These are phyloP conservation scores for Adineta ricciae DNA, from an alignment of 2,888 invertebrate genomes.

Conservation along the genomic window DNA sequence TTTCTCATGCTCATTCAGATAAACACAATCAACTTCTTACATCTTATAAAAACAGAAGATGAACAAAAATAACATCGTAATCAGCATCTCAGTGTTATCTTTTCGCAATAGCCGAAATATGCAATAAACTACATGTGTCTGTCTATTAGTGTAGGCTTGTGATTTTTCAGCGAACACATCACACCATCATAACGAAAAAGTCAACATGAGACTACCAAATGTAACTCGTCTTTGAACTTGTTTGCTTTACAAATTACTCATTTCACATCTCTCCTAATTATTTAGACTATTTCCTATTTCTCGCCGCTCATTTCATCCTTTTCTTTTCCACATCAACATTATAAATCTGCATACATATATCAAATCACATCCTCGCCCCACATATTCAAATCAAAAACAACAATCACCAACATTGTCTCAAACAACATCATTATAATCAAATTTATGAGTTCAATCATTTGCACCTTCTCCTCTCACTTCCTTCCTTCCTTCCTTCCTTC, in stretches of 20 bases:
- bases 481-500: not conserved
- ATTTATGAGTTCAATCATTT: slow-evolving; percentile 1
- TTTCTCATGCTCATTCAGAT: not conserved
- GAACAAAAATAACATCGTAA: not conserved
- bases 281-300: not conserved
- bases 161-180: not conserved
- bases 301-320: not conserved
- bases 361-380: not conserved
- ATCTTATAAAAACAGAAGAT: not conserved
- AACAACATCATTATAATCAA: not conserved
- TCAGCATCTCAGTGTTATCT: not conserved
- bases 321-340: not conserved
- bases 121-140: not conserved
- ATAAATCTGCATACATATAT: not conserved
- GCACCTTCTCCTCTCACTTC: too few species aligned
- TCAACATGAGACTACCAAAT: not conserved
- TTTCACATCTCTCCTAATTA: not conserved
- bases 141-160: not conserved
- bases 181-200: not conserved
- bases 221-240: not conserved
- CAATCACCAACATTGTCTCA: not conserved
- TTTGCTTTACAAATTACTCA: not conserved
- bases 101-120: not conserved
- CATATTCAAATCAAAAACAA: not conserved
- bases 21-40: not conserved